Base-by-base conservation (phyloP, 2,797 vertebrate genomes). In the Enteromius treurensis region DNA sequence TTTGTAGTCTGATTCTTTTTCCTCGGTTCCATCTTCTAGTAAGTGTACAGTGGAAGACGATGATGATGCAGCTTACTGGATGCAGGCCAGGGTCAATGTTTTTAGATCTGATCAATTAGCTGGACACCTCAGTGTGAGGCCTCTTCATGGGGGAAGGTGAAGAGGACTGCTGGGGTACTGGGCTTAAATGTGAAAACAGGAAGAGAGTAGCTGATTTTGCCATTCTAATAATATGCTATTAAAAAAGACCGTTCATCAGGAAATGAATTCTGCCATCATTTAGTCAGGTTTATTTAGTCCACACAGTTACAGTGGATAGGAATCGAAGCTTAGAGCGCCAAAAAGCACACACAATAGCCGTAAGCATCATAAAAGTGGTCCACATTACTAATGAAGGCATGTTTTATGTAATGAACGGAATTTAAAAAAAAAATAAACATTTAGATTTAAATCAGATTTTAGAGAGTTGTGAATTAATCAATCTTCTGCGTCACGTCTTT, bases 21-120 rank as follows among this genome's bases (percentile, higher is more conserved):
- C 13, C 8, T 29, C 47, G 51, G 68, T 76, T 83, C 51, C 64
- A 87, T 81, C 83, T 82, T 85, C 49, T 81, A 87, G 87, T 49
- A 77, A 86, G 53, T 47, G 51, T 70, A 58, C n/a, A 60, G 76
- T 42, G 79, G 76, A 77, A 76, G 71, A 4, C 76, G 85, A 77
- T 74, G 75, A 71, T 74, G 71, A 49, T 58, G 37, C 80, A 45
- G 70, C 37, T 68, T 51, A 60, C 77, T 49, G 40, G 32, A 34
- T 49, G 26, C 37, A 81, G 40, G 40, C 8, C 40, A 42, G 42
- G 74, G 79, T 89, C 65, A 87, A 77, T 88, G 81, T 87, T 80
- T 82, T 90, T 89, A 87, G 90, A 92, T 89, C 86, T 88, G 89
- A 93, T 91, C 88, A 91, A 92, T 93, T 92, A 91, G 91, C 89